Conservation (phyloP, 1,140 invertebrate genomes). For the Tetramorium parvispinum region DNA sequence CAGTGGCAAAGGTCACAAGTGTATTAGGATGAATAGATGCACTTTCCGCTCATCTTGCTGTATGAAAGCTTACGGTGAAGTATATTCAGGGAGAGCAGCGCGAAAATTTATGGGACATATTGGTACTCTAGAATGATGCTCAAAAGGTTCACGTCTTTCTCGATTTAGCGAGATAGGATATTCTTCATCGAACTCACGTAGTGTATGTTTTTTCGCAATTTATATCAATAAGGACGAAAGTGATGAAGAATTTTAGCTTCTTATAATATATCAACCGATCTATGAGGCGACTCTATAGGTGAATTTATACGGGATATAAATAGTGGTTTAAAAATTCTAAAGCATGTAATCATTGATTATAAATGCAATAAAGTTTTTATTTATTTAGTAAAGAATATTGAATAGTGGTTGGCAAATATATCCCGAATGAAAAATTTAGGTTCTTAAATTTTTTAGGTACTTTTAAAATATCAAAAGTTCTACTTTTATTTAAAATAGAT, state of each 20-base stretch:
- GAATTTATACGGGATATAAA: neutral
- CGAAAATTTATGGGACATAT: constrained; percentile 24
- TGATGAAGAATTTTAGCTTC: neutral
- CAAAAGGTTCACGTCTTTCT: constrained; percentile 21
- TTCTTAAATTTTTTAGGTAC: neutral
- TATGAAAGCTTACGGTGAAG: neutral
- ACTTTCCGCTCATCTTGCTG: neutral
- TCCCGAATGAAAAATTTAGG: neutral
- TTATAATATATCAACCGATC: neutral
- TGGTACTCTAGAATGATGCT: neutral
- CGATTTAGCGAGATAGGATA: neutral
- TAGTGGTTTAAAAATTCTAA: neutral
- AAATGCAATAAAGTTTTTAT: neutral
- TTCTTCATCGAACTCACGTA: neutral
- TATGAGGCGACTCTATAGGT: neutral
- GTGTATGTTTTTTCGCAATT: neutral
- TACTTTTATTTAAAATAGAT: neutral
- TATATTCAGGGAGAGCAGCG: neutral
- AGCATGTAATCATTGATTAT: constrained; percentile 18
- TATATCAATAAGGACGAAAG: constrained; percentile 12
- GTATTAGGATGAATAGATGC: constrained; percentile 5
- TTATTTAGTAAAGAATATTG: neutral
- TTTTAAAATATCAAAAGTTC: neutral
- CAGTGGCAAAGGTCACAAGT: neutral
- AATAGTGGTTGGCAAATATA: neutral